A percentile compares a stretch with the other conserved stretches of the same genome.
Conservation (phyloP, 2,888 invertebrate species). For the Apeira syringaria region DNA sequence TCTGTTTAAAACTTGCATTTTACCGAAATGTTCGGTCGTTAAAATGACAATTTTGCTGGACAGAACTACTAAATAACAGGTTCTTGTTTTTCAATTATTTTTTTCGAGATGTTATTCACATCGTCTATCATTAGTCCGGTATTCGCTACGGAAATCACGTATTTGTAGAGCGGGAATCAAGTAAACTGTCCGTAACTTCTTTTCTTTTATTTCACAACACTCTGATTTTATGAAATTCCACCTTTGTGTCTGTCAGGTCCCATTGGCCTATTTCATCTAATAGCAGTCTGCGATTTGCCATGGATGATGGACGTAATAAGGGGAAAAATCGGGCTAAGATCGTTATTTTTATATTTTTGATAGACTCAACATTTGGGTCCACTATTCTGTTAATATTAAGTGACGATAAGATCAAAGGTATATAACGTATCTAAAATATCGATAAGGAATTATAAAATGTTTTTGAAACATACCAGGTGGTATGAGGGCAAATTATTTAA, state of each 20-base stretch:
- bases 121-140: conserved; percentile 9
- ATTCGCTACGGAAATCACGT: conserved; percentile 18
- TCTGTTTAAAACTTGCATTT: no score
- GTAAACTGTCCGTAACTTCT: conserved; percentile 14
- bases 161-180: conserved; percentile 13
- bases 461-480: no score
- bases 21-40: no score
- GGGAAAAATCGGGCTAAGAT: no score
- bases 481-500: no score
- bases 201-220: conserved; percentile 20
- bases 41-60: no score
- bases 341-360: no score
- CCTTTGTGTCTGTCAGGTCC: conserved; percentile 22
- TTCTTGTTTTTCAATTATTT: not conserved
- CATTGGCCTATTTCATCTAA: conserved; percentile 29
- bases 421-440: no score
- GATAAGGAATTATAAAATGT: no score
- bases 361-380: no score
- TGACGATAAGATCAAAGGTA: no score
- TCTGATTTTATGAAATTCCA: conserved; percentile 19
- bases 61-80: not conserved
- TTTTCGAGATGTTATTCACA: conserved; percentile 1
- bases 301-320: conserved; percentile 7
- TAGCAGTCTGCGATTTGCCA: conserved; percentile 14
- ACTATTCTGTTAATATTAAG: no score